phyloP scores from a whole-genome alignment of 2,797 vertebrate genomes.

The Sebastes diaconus region DNA sequence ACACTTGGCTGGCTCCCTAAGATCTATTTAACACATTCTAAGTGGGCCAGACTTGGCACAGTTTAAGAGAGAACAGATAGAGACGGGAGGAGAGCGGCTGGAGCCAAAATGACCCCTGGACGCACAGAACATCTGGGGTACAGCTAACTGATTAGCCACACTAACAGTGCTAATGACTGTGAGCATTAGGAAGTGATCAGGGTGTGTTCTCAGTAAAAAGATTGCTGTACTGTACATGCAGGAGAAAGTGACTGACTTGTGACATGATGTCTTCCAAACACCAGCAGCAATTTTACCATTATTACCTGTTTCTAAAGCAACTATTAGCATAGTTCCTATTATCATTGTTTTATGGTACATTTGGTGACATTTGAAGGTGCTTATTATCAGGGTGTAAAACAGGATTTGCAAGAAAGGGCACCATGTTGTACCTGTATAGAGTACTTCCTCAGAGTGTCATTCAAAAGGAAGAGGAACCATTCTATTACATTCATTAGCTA shows the following conservation, averaged over 20 bases:
- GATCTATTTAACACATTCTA: slow-evolving; percentile 61
- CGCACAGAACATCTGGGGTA: slow-evolving; percentile 52
- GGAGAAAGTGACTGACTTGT: neutral
- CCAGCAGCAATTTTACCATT: neutral
- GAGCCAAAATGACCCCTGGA: slow-evolving; percentile 52
- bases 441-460: neutral
- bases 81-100: slow-evolving; percentile 7
- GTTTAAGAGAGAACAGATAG: slow-evolving; percentile 29
- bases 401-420: neutral
- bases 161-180: slow-evolving; percentile 38
- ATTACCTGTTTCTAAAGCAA: neutral
- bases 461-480: neutral
- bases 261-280: neutral
- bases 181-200: slow-evolving; percentile 36
- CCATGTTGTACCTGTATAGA: no score
- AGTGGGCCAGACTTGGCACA: slow-evolving; percentile 49
- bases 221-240: neutral
- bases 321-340: neutral
- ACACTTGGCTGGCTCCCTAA: slow-evolving; percentile 39
- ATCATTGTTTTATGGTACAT: neutral
- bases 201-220: neutral
- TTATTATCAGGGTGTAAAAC: neutral
- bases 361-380: neutral
- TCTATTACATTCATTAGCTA: neutral
- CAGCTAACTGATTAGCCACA: slow-evolving; percentile 58